These are phyloP conservation scores for Melolontha melolontha DNA, from an alignment of 2,888 invertebrate genomes.

Conservation along the genomic window DNA sequence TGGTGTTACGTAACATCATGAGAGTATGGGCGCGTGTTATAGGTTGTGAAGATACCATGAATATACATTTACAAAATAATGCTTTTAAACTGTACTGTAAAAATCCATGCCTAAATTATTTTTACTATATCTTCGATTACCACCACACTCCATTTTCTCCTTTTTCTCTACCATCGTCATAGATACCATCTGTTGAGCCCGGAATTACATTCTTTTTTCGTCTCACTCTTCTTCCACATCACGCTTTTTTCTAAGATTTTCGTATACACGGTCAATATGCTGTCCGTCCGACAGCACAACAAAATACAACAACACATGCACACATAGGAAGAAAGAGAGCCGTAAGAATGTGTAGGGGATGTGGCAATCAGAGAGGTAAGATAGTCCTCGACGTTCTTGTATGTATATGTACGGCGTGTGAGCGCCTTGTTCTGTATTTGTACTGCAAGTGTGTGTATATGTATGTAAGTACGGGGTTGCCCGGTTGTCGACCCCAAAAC, in stretches of 20 bases:
- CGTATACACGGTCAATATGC: constrained; percentile 9
- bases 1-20: too few relatives aligned
- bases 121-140: constrained; percentile 24
- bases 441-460: constrained; percentile 23
- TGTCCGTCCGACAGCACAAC: constrained; percentile 10
- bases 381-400: constrained; percentile 21
- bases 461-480: constrained; percentile 54
- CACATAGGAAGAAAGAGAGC: constrained; percentile 29
- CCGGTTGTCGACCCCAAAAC: constrained; percentile 60
- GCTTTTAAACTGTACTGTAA: not conserved
- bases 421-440: constrained; percentile 35
- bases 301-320: not conserved
- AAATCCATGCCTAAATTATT: constrained; percentile 23
- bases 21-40: too few relatives aligned
- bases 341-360: constrained; percentile 40
- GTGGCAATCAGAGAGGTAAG: constrained; percentile 39
- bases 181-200: constrained; percentile 38
- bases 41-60: too few relatives aligned
- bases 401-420: constrained; percentile 25
- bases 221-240: constrained; percentile 32
- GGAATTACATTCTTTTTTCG: constrained; percentile 34
- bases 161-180: constrained; percentile 22
- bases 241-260: constrained; percentile 35
- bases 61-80: too few relatives aligned
- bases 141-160: constrained; percentile 22